Base-by-base conservation (phyloP, 1,140 invertebrate species). In the Metopolophium dirhodum region DNA sequence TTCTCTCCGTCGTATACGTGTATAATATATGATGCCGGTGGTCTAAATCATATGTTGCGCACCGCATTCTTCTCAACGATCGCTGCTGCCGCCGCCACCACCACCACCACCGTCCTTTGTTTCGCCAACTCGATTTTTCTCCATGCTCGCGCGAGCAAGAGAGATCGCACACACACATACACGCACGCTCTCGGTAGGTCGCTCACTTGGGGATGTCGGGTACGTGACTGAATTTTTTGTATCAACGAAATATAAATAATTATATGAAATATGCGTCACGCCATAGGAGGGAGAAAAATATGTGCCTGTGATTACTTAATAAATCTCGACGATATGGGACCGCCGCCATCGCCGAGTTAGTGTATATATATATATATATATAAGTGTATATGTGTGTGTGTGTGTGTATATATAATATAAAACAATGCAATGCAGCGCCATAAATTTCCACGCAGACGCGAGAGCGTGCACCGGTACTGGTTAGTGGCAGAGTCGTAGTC, bases 21-120 rank as follows among this genome's bases (percentile, higher is more conserved):
- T 86, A 86, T 86, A 86, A 86, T 41, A 45, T 47, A 85, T 47
- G 11, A 51, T 23, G n/a, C 77, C 91, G 91, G 91, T 92, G 91
- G 91, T 92, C 91, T 85, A 92, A 92, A 92, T 91, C 90, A 83
- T 91, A 51, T 85, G 45, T 49, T 92, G 91, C 47, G 68, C 68
- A 51, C 68, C 45, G 91, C 91, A 92, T 92, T 92, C 91, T 92
- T 92, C 77, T 92, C 45, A 11, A 77, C 61, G 20, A 37, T 41
- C 85, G 45, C 18, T 47, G n/a, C 30, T 20, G n/a, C 47, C 77
- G 7, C n/a, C 20, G 8, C 77, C 77, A 37, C 30, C 37, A 37
- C n/a, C 20, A 22, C 77, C 35, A 37, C 35, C 41, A 45, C 61
- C 37, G 22, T 92, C 82, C 91, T 92, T 92, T 92, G 91, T 92